Evolutionary conservation across 2,113 vertebrate genomes (phyloP).

Genomic region (Setophaga petechia): DNA sequence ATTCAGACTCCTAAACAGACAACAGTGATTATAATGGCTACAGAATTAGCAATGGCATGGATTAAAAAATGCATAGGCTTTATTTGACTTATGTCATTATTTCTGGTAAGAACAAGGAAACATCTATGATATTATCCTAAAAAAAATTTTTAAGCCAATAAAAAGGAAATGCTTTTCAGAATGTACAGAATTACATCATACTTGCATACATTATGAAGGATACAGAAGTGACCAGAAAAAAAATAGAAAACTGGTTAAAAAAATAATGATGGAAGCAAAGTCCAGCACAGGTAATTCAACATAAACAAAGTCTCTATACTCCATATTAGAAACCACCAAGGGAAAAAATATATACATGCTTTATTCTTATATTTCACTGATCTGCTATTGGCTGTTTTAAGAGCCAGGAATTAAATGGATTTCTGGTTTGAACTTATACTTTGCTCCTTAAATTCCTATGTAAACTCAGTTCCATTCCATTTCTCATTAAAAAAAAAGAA

Average conservation of each 20-base stretch:
- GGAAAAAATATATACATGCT: background rate
- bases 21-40: background rate
- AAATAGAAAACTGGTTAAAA: background rate
- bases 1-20: background rate
- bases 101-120: background rate
- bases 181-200: background rate
- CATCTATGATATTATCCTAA: background rate
- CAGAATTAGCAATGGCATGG: background rate
- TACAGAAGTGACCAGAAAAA: background rate
- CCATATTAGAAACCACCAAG: background rate
- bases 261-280: background rate
- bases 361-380: background rate
- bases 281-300: background rate
- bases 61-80: background rate
- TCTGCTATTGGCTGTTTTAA: background rate
- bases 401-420: background rate
- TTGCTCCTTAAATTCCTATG: background rate
- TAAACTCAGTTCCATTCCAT: constrained; percentile 10
- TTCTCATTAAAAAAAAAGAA: background rate
- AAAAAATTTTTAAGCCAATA: background rate
- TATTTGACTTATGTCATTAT: background rate
- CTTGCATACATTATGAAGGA: background rate
- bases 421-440: background rate
- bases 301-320: background rate
- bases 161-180: background rate